Evolutionary conservation across 2,888 invertebrate genomes (phyloP), one percentile per base, ranked within the genome.

Genomic region (Ophion obscuratus): DNA sequence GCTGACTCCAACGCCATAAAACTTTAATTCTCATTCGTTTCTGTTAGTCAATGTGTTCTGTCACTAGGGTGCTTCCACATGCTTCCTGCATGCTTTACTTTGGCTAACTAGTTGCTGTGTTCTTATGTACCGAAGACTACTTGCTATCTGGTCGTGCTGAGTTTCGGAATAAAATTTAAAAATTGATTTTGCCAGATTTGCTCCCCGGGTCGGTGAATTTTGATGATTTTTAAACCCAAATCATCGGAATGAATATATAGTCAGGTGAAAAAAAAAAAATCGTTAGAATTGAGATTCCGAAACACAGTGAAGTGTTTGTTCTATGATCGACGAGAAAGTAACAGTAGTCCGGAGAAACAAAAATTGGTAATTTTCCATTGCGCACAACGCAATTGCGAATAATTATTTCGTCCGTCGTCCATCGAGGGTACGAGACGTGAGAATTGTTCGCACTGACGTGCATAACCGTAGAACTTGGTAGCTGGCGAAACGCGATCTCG

Each of bases 31-130:
- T n/a, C 36, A 24, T 53, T 53, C 4, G 53, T 14, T 80, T 31
- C 57, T n/a, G 7, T 40, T 44, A 27, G 7, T 62, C n/a, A 36
- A n/a, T 67, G 66, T 77, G 24, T 40, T 76, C 59, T 10, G 17
- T 44, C 31, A 31, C 7, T 57, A 36, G 20, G 17, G 14, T 44
- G 66, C 84, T 83, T 78, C 75, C 61, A 57, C 27, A 59, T 17
- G 84, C 82, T 84, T 84, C 71, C 10, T 53, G 84, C 84, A 82
- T 68, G 82, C 40, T 27, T 57, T 53, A 71, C 31, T 53, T 80
- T 67, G 53, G 71, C 76, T 83, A 66, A 59, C 10, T 14, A 20
- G 73, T 36, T 57, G 10, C 36, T 73, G 36, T 73, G 40, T 74
- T 36, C 9, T 20, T 20, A 31, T 24, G 40, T 61, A 24, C 1